Base-by-base conservation (phyloP, 2,113 vertebrate species). In the Heteronetta atricapilla region DNA sequence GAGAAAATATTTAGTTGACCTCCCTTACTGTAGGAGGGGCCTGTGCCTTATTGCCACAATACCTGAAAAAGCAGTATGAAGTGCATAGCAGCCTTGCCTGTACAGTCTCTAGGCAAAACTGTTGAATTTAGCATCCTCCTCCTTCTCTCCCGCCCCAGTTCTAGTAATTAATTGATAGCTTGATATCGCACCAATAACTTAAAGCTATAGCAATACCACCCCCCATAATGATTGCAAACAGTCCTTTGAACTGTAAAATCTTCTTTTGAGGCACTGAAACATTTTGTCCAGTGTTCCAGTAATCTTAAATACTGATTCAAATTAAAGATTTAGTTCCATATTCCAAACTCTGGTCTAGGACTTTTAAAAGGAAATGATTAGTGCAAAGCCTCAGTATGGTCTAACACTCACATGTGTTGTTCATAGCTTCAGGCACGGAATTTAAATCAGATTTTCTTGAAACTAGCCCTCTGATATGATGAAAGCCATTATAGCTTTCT, bases 21-120 rank as follows among this genome's bases (percentile, higher is more conserved):
- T 96, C 95, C 89, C 74, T 92, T 93, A 53, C 52, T 87, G 81
- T 38, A 95, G 93, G 92, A 97, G 94, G 81, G 90, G 89, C 89
- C 88, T 87, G 89, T 93, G 82, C 89, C 94, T 95, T 95, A 96
- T 96, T 96, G 94, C 95, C 87, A 93, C 94, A 82, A 95, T 96
- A 95, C 84, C 95, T 97, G 95, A 94, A 96, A 96, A 91, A 93
- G 89, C 94, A 84, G 1, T 66, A 91, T 75, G 90, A 95, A 97
- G 93, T 96, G 90, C 90, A 96, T 96, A 96, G 96, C 94, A 96
- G 89, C 91, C 81, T 96, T 89, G 88, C 93, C 95, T 76, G 63
- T 69, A 60, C 31, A 82, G 72, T 92, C 42, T 89, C 31, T 76
- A 89, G 95, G 93, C 91, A 95, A 92, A 96, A 92, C 84, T 93